A percentile compares a stretch with the other conserved stretches of the same genome.
These are phyloP conservation scores for Lytechinus pictus DNA, from an alignment of 35 echinoderm and acorn worm genomes.

Conservation along the genomic window DNA sequence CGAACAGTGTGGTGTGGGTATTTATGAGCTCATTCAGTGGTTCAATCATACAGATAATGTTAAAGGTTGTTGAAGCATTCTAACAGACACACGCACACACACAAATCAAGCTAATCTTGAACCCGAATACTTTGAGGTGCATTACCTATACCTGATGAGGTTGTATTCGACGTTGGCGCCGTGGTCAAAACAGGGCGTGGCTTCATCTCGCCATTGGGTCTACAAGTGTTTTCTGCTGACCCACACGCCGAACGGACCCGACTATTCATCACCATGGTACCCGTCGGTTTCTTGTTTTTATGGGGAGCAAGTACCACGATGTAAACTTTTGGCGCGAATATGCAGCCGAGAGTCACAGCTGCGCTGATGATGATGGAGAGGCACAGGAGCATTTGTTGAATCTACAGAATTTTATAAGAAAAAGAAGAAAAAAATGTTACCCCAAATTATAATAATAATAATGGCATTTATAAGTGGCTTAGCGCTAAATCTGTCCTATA, in stretches of 20 bases:
- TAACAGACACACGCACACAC: not conserved
- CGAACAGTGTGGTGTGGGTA: not conserved
- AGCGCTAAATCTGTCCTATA: too few species aligned
- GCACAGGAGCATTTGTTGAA: slow-evolving; percentile 91
- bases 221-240: slow-evolving; percentile 68
- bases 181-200: slow-evolving; percentile 45
- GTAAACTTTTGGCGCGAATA: slow-evolving; percentile 96
- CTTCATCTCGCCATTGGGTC: slow-evolving; percentile 73
- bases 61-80: not conserved
- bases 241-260: slow-evolving; percentile 74
- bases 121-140: not conserved
- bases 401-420: slow-evolving; percentile 57
- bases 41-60: not conserved
- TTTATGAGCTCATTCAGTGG: not conserved
- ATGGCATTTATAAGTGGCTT: too few species aligned
- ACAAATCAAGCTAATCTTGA: not conserved
- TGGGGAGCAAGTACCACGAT: slow-evolving; percentile 92
- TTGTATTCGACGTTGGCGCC: slow-evolving; percentile 71
- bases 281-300: slow-evolving; percentile 83
- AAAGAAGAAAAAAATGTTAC: not conserved
- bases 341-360: slow-evolving; percentile 80
- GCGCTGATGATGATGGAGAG: slow-evolving; percentile 86
- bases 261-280: slow-evolving; percentile 83
- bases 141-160: slow-evolving; percentile 76
- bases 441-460: too few species aligned